A percentile compares a stretch with the other conserved stretches of the same genome.
These are phyloP conservation scores for Leptinotarsa texana DNA, from an alignment of 1,140 invertebrate genomes.

Conservation along the genomic window DNA sequence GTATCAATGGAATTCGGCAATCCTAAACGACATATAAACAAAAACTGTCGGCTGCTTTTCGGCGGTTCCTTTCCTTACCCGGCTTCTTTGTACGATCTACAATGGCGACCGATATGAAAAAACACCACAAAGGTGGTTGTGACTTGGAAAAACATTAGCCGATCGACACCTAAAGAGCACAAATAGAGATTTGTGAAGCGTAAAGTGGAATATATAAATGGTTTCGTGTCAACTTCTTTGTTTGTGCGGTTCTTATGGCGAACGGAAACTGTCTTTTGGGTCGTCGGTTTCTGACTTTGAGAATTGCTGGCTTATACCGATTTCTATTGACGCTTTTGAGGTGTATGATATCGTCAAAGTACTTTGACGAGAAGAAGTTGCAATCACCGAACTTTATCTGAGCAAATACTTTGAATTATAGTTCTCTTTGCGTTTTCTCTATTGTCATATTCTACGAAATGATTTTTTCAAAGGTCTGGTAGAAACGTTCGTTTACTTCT, in stretches of 20 bases:
- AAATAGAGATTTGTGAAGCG: conserved; percentile 5
- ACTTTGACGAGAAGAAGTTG: too few species aligned
- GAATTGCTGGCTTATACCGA: not conserved
- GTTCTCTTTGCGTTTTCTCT: too few species aligned
- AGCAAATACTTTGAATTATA: too few species aligned
- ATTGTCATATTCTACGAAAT: too few species aligned
- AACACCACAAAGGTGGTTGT: conserved; percentile 5
- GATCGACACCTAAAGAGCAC: not conserved
- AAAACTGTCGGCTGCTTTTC: not conserved
- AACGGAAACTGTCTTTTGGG: conserved; percentile 2
- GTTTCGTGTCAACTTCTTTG: not conserved
- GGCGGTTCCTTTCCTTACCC: not conserved
- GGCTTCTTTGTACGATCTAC: not conserved
- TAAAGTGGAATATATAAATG: conserved; percentile 1
- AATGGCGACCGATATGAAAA: not conserved
- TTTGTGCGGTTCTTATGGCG: not conserved
- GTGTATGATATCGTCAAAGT: not conserved
- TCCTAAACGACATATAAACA: not conserved
- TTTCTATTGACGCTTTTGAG: not conserved
- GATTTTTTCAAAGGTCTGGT: too few species aligned
- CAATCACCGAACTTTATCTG: too few species aligned
- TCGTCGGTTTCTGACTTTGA: not conserved
- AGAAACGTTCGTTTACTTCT: too few species aligned
- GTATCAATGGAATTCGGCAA: conserved; percentile 1
- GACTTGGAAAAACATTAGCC: conserved; percentile 6